phyloP scores from a whole-genome alignment of 1,140 invertebrate genomes.

The Magallana angulata region DNA sequence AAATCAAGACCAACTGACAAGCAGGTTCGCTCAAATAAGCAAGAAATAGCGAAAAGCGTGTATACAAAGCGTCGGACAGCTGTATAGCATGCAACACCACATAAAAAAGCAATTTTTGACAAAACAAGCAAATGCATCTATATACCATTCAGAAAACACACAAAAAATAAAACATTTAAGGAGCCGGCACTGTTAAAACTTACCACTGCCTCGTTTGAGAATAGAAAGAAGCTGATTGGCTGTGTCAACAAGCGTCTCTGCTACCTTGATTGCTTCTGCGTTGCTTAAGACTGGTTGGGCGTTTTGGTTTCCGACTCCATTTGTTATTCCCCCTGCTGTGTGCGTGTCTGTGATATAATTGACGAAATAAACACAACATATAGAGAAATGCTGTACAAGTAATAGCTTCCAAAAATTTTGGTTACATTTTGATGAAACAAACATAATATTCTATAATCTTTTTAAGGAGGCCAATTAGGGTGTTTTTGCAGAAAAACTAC shows the following conservation, averaged over 20 bases:
- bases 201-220: slow-evolving; percentile 19
- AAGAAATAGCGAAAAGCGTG: background rate
- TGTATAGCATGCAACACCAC: background rate
- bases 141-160: background rate
- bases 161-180: background rate
- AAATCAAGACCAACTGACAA: background rate
- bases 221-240: slow-evolving; percentile 27
- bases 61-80: background rate
- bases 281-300: background rate
- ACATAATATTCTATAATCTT: too few species aligned
- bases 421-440: too few species aligned
- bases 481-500: too few species aligned
- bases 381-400: too few species aligned
- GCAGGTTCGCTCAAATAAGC: background rate
- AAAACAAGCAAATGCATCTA: too few species aligned
- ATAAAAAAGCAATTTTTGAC: too few species aligned
- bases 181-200: background rate
- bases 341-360: background rate
- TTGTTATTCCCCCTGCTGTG: background rate
- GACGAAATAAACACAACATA: too few species aligned
- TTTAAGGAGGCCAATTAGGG: too few species aligned
- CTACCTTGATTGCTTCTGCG: slow-evolving; percentile 19
- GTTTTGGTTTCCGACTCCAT: background rate
- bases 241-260: background rate
- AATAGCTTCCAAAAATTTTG: too few species aligned